phyloP scores from a whole-genome alignment of 2,888 invertebrate species.

The Aphrophora alni region DNA sequence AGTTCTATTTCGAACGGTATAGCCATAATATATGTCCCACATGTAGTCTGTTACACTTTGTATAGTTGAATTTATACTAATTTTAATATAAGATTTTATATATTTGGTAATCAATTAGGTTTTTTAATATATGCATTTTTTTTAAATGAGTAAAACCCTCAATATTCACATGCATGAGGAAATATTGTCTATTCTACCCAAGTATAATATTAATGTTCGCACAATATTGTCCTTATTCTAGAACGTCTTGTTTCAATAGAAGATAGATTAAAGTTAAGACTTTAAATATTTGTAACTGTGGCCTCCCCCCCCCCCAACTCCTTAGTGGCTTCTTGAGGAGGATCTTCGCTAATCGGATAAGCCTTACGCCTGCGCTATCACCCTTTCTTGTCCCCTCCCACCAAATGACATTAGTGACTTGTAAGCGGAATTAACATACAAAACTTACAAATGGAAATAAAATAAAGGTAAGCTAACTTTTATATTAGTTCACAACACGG shows the following conservation, averaged over 20 bases:
- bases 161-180: too few species aligned
- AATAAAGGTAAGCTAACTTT: slow-evolving; percentile 22
- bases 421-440: slow-evolving; percentile 35
- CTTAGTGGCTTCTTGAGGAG: slow-evolving; percentile 37
- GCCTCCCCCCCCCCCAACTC: slow-evolving; percentile 21
- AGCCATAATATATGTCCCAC: too few species aligned
- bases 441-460: slow-evolving; percentile 34
- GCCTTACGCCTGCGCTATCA: slow-evolving; percentile 15
- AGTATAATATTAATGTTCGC: background rate
- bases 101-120: too few species aligned
- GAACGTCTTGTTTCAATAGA: background rate
- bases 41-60: too few species aligned
- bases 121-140: too few species aligned
- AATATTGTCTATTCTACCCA: too few species aligned
- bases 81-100: too few species aligned
- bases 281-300: slow-evolving; percentile 29
- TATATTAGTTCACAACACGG: too few species aligned
- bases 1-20: too few species aligned
- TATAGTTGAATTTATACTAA: too few species aligned
- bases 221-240: background rate
- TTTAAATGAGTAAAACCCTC: too few species aligned
- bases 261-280: background rate
- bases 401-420: slow-evolving; percentile 25
- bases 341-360: slow-evolving; percentile 37
- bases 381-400: background rate